Evolutionary conservation across 2,113 vertebrate genomes (phyloP), one percentile per base, ranked within the genome.

Genomic region (Ornithorhynchus anatinus): DNA sequence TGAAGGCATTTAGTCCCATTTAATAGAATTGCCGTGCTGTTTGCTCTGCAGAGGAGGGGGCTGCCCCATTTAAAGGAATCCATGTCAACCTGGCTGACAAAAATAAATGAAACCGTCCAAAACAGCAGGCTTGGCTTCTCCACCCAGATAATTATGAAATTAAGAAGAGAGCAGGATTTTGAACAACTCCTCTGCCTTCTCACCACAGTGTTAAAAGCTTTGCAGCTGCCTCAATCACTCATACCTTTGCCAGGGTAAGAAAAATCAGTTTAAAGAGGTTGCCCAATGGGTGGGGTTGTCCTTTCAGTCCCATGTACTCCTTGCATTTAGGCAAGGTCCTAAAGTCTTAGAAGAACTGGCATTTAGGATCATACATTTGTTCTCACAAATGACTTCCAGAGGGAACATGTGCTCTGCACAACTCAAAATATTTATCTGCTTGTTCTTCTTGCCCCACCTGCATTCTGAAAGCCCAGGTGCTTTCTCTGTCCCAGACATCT

Each of bases 1-100:
- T 11, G 23, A 84, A 90, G 88, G 88, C 88, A 71, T 81, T 93
- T 89, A 87, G 75, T 89, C 80, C 88, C 75, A 54, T 80, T 90
- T 89, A 90, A 83, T 66, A 85, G 84, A 88, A 91, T 83, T 88
- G 79, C 65, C 77, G 78, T 47, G 85, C 78, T 81, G 85, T 88
- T 86, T 75, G 75, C 80, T 89, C 70, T 72, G 63, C 54, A 84
- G 59, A 84, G 79, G 86, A 86, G 81, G 85, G 83, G 67, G 81
- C 59, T 58, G 69, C 79, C 78, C 84, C 69, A 74, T 35, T 82
- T 68, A 88, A 82, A 82, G 80, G 73, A 74, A 53, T 72, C 83
- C 80, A 15, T 74, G 72, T 72, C 71, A 59, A 65, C 67, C 62
- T 35, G 62, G 84, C 77, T 84, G 71, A 86, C 80, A 62, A 81